Evolutionary conservation across 2,113 vertebrate genomes (phyloP).

Genomic region (Cyanocitta stelleri): DNA sequence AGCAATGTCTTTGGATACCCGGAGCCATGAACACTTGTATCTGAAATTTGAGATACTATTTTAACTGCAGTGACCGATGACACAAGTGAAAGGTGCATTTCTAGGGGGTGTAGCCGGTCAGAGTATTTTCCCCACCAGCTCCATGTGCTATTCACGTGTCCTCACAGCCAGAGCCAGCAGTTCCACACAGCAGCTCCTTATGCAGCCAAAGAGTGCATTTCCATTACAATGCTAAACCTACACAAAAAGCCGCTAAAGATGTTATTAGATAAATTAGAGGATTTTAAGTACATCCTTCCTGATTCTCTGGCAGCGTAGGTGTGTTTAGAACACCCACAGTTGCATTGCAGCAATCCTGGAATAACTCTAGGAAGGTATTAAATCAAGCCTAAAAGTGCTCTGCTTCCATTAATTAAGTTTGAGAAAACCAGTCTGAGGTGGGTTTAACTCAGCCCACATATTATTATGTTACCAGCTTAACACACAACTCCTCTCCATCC

Average conservation of each 20-base stretch:
- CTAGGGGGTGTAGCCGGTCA: background rate
- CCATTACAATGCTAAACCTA: constrained; percentile 70
- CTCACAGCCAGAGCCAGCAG: background rate
- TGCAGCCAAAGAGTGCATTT: constrained; percentile 45
- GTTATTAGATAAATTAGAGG: constrained; percentile 77
- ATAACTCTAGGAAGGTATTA: constrained; percentile 61
- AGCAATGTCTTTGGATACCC: background rate
- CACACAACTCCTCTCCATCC: constrained; percentile 8
- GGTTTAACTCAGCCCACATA: constrained; percentile 41
- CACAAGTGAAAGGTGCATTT: background rate
- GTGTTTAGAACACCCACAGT: constrained; percentile 65
- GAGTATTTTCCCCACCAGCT: background rate
- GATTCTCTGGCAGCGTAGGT: constrained; percentile 61
- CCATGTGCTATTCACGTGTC: background rate
- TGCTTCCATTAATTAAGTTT: constrained; percentile 57
- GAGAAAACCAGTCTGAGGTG: constrained; percentile 41
- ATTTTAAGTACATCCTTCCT: constrained; percentile 74
- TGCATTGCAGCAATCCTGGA: constrained; percentile 58
- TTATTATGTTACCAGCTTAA: constrained; percentile 15
- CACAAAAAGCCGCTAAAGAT: constrained; percentile 67
- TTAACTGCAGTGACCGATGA: background rate
- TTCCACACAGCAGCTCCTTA: constrained; percentile 27
- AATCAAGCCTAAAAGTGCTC: constrained; percentile 42
- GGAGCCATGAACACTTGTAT: background rate
- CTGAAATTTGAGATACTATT: background rate